Conservation (phyloP, 2,797 vertebrate genomes). For the Karalla daura region DNA sequence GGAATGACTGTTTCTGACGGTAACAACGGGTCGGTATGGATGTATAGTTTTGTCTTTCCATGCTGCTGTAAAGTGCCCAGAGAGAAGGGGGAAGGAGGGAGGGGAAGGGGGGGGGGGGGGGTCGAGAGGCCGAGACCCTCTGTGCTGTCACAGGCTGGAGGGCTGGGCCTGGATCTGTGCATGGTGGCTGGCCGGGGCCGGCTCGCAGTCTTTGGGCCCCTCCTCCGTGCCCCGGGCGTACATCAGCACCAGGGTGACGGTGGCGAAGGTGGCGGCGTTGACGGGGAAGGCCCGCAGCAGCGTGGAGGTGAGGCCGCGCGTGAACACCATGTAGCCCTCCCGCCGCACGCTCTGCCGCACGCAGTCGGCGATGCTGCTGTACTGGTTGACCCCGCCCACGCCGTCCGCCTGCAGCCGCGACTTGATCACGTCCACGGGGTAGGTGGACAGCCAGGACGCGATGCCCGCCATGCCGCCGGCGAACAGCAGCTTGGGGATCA, state of each 20-base stretch:
- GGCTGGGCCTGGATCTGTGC: slow-evolving; percentile 75
- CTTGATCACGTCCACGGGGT: slow-evolving; percentile 96
- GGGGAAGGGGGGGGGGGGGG: no score
- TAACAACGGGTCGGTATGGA: neutral
- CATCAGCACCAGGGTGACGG: slow-evolving; percentile 93
- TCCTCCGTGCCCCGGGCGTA: slow-evolving; percentile 84
- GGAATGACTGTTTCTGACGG: slow-evolving; percentile 48
- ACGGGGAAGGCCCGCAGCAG: slow-evolving; percentile 96
- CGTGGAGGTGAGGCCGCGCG: slow-evolving; percentile 93
- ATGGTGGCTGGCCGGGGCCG: slow-evolving; percentile 59
- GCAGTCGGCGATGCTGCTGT: slow-evolving; percentile 92
- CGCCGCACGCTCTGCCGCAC: slow-evolving; percentile 87
- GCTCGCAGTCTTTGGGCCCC: slow-evolving; percentile 83
- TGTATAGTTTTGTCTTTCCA: slow-evolving; percentile 12
- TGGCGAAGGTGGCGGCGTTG: slow-evolving; percentile 95
- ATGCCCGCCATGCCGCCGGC: slow-evolving; percentile 95
- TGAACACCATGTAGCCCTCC: slow-evolving; percentile 95
- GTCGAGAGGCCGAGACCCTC: neutral
- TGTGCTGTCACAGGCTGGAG: slow-evolving; percentile 84
- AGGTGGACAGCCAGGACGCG: slow-evolving; percentile 95
- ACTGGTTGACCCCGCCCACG: slow-evolving; percentile 86
- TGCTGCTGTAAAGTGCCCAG: slow-evolving; percentile 59
- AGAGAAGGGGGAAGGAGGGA: no score
- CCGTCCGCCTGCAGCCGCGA: slow-evolving; percentile 96
- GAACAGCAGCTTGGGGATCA: slow-evolving; percentile 95